Conservation (phyloP, 1,140 invertebrate species). For the Dendrolimus punctatus region DNA sequence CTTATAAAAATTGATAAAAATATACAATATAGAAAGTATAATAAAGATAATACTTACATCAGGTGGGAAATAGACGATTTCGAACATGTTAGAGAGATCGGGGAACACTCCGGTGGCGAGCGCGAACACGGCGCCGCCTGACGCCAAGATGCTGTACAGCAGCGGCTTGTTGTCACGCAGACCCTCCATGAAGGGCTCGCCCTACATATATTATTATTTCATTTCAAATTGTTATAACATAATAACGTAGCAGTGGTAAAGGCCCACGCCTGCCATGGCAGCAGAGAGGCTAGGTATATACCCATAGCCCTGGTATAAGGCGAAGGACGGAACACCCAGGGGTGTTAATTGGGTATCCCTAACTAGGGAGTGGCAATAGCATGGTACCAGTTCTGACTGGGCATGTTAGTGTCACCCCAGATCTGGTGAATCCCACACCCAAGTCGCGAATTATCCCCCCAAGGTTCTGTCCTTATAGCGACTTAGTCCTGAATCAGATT, state of each 20-base stretch:
- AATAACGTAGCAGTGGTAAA: neutral
- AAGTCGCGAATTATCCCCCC: too few relatives aligned
- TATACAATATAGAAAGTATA: constrained; percentile 1
- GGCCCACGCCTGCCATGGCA: too few relatives aligned
- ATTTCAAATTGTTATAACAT: neutral
- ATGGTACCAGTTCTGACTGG: too few relatives aligned
- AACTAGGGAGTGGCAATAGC: too few relatives aligned
- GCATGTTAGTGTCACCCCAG: too few relatives aligned
- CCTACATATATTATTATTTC: constrained; percentile 73
- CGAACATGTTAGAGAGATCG: constrained; percentile 85
- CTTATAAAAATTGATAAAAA: constrained; percentile 1
- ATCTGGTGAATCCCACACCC: too few relatives aligned
- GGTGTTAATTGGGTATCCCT: too few relatives aligned
- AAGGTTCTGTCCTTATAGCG: too few relatives aligned
- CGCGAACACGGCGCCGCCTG: constrained; percentile 81
- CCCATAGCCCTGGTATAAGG: too few relatives aligned
- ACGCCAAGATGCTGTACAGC: constrained; percentile 89
- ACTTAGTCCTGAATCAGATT: too few relatives aligned
- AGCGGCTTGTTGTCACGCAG: constrained; percentile 92
- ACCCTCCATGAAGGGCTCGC: constrained; percentile 99
- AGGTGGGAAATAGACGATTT: constrained; percentile 90
- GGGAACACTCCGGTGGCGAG: constrained; percentile 85
- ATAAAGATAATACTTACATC: constrained; percentile 87
- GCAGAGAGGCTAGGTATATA: too few relatives aligned
- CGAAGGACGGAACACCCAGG: too few relatives aligned